phyloP scores from a whole-genome alignment of 2,797 vertebrate genomes.

The Galaxias olidus region DNA sequence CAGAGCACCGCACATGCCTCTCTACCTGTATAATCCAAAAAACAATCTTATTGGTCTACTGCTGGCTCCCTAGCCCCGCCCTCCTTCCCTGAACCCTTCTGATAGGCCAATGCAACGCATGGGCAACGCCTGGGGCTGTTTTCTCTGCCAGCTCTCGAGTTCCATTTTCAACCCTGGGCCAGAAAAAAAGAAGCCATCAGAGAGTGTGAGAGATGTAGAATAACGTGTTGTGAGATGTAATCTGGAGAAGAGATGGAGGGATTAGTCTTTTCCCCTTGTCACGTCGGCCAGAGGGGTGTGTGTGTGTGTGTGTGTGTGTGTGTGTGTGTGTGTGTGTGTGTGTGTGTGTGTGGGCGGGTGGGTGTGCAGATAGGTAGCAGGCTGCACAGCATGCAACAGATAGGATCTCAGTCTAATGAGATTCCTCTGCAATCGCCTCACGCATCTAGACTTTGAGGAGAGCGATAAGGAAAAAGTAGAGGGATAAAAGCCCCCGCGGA shows the following conservation, averaged over 20 bases:
- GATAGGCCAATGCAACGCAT: not conserved
- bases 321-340: conserved; percentile 17
- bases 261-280: conserved; percentile 13
- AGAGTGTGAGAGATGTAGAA: not conserved
- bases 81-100: conserved; percentile 13
- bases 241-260: conserved; percentile 9
- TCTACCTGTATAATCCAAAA: conserved; percentile 6
- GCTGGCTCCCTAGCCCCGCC: conserved; percentile 33
- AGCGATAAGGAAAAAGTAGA: conserved; percentile 45
- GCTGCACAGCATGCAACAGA: conserved; percentile 25
- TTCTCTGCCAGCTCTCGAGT: conserved; percentile 10
- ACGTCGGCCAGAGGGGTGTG: not conserved
- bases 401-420: conserved; percentile 56
- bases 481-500: conserved; percentile 8
- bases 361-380: conserved; percentile 33
- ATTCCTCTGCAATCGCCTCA: conserved; percentile 55
- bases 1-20: not conserved
- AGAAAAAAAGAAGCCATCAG: conserved; percentile 14
- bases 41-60: not conserved
- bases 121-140: conserved; percentile 8
- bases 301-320: conserved; percentile 32
- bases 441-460: conserved; percentile 56
- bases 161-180: not conserved
- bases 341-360: conserved; percentile 16
- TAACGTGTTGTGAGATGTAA: conserved; percentile 24